Evolutionary conservation across 2,113 vertebrate genomes (phyloP).

Genomic region (Perca fluviatilis): DNA sequence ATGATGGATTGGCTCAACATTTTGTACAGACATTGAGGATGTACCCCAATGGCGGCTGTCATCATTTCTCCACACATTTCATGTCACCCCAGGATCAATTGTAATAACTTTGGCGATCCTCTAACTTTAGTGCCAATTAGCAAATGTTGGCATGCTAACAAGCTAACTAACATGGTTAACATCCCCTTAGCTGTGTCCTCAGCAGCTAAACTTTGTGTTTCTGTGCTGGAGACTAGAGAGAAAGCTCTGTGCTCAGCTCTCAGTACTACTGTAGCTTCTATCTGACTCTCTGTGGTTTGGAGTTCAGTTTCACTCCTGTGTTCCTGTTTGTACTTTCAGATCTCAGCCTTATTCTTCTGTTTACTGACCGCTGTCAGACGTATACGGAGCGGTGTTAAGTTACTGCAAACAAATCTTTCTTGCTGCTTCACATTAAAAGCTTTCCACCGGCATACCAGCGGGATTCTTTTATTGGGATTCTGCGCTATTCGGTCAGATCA

Average conservation of each 20-base stretch:
- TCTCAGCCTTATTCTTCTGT: background rate
- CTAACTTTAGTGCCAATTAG: background rate
- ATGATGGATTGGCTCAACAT: background rate
- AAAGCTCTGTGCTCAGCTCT: background rate
- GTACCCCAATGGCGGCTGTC: background rate
- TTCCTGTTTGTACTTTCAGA: too few species aligned
- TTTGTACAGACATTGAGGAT: background rate
- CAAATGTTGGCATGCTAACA: background rate
- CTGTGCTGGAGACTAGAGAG: background rate
- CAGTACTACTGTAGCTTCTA: background rate
- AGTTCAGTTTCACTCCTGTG: background rate
- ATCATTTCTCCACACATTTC: background rate
- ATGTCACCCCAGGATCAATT: background rate
- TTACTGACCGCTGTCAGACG: background rate
- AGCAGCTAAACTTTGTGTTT: background rate
- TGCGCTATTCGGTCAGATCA: background rate
- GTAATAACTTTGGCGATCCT: background rate
- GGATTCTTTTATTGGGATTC: background rate
- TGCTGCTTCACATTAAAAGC: background rate
- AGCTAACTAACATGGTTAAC: background rate
- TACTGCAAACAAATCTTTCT: background rate
- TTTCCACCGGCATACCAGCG: background rate
- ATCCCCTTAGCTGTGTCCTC: background rate
- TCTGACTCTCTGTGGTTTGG: background rate
- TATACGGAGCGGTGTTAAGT: background rate